phyloP scores from a whole-genome alignment of 2,113 vertebrate genomes.

The Scytalopus superciliaris region DNA sequence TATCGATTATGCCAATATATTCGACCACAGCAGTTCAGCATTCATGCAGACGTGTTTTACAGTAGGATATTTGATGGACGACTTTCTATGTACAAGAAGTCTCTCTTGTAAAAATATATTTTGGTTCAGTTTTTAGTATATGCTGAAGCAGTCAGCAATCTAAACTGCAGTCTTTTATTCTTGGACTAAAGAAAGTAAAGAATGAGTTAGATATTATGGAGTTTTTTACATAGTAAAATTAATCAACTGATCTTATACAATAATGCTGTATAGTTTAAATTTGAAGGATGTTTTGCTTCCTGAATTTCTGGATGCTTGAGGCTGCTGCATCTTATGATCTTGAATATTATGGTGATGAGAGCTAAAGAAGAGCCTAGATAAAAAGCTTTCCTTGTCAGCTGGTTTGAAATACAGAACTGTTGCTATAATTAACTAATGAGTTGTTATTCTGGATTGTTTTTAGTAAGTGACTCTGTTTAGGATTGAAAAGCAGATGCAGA shows the following conservation, averaged over 20 bases:
- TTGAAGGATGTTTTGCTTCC: conserved; percentile 34
- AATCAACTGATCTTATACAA: not conserved
- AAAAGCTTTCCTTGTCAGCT: conserved; percentile 36
- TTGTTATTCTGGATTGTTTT: conserved; percentile 50
- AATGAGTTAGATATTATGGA: not conserved
- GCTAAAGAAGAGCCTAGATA: not conserved
- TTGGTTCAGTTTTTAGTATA: not conserved
- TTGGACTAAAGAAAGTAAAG: not conserved
- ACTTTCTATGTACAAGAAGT: not conserved
- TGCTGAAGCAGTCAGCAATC: not conserved
- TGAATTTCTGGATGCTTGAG: conserved; percentile 24
- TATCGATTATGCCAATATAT: not conserved
- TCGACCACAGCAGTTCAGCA: not conserved
- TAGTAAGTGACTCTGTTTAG: conserved; percentile 34
- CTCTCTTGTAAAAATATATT: not conserved
- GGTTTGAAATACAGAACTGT: conserved; percentile 37
- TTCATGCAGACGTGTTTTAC: not conserved
- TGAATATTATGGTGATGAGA: conserved; percentile 29
- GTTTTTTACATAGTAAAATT: not conserved
- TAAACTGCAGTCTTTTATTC: not conserved
- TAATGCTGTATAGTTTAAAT: conserved; percentile 1
- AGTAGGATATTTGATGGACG: not conserved
- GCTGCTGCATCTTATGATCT: conserved; percentile 1
- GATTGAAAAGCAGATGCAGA: conserved; percentile 48
- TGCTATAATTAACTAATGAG: conserved; percentile 57